Percentiles rank a stretch among this genome's conserved stretches.
phyloP scores from a whole-genome alignment of 2,797 vertebrate genomes.

The Xenentodon cancila region DNA sequence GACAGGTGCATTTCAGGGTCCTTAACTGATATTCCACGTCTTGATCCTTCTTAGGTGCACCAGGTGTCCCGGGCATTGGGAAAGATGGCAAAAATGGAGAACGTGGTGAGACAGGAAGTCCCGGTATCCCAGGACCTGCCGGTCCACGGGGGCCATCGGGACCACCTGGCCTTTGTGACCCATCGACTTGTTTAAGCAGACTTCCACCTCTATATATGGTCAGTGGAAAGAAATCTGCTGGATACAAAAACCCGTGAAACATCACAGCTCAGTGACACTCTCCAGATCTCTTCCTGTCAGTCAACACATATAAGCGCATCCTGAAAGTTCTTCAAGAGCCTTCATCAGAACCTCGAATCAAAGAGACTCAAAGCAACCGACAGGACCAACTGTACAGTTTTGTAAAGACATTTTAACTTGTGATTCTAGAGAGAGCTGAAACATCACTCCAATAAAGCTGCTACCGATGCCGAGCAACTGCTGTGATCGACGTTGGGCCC shows the following conservation, averaged over 20 bases:
- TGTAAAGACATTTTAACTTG: conserved; percentile 69
- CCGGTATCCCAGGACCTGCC: conserved; percentile 74
- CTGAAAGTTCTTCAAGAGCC: conserved; percentile 47
- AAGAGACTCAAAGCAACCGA: conserved; percentile 57
- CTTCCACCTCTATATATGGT: conserved; percentile 79
- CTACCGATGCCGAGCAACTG: conserved; percentile 25
- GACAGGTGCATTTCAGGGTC: too few relatives aligned
- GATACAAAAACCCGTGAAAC: conserved; percentile 76
- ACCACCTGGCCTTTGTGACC: conserved; percentile 83
- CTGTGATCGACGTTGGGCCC: conserved; percentile 33
- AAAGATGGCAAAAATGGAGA: conserved; percentile 79
- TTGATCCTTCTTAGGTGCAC: conserved; percentile 59
- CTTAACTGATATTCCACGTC: neutral
- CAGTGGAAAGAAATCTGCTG: conserved; percentile 78
- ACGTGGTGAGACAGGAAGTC: conserved; percentile 74
- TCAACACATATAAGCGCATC: conserved; percentile 30
- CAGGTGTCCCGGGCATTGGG: conserved; percentile 77
- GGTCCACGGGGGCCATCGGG: conserved; percentile 77
- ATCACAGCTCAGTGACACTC: conserved; percentile 33
- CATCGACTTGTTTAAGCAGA: conserved; percentile 80
- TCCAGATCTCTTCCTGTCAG: conserved; percentile 52
- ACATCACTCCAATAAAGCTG: too few relatives aligned
- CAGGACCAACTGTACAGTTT: conserved; percentile 66
- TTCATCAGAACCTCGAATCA: conserved; percentile 41
- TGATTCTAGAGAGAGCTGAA: conserved; percentile 47